Conservation (phyloP, 1,140 invertebrate genomes). For the Calephelis nemesis region DNA sequence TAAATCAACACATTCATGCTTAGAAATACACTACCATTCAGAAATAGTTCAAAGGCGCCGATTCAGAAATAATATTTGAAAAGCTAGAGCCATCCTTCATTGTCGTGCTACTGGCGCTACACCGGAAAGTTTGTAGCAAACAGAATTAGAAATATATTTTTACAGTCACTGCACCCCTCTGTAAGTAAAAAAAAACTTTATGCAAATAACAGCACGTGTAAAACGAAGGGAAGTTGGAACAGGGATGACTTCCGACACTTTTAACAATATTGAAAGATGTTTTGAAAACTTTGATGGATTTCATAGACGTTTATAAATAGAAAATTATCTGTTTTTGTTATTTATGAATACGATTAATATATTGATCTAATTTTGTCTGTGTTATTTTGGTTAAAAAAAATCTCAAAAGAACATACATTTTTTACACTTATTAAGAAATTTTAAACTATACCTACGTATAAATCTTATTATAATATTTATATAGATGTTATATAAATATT, state of each 20-base stretch:
- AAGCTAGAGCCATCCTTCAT: conserved; percentile 60
- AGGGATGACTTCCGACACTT: conserved; percentile 24
- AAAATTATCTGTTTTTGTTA: no score
- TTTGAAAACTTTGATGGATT: conserved; percentile 9
- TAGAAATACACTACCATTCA: conserved; percentile 10
- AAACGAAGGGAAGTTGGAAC: conserved; percentile 36
- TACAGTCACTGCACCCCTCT: conserved; percentile 57
- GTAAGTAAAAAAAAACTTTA: conserved; percentile 62
- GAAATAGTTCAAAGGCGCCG: conserved; percentile 40
- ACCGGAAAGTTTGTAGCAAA: conserved; percentile 58
- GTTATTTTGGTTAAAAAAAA: no score
- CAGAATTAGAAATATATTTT: conserved; percentile 77
- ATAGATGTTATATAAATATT: no score
- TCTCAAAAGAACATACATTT: no score
- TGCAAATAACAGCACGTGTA: conserved; percentile 75
- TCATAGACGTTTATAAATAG: neutral
- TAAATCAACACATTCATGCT: neutral
- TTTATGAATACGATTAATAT: no score
- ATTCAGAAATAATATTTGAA: conserved; percentile 59
- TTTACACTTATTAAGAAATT: no score
- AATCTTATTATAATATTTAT: no score
- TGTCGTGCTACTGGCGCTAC: conserved; percentile 45
- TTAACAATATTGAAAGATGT: conserved; percentile 23
- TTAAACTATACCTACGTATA: no score
- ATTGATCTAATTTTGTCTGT: no score